Evolutionary conservation across 2,797 vertebrate genomes (phyloP), one percentile per base, ranked within the genome.

Genomic region (Phoxinus dragarum): DNA sequence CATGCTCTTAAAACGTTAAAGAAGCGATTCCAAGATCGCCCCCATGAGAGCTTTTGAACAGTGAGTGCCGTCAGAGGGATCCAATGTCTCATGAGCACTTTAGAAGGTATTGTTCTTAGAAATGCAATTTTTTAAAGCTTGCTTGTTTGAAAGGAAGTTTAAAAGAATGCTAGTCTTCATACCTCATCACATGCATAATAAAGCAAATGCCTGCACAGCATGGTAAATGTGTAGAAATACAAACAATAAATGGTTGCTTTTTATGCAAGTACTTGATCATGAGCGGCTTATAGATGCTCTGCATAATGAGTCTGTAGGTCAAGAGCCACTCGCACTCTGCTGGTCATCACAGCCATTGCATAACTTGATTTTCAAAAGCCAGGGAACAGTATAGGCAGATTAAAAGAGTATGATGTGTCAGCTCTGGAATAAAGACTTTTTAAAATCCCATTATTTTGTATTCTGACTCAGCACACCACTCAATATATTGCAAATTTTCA

Each of bases 1-100:
- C 38, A 47, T 87, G 84, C 71, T 83, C 73, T 89, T 83, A 80
- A 87, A 83, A 85, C 17, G 47, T 73, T 87, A 67, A 64, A 82
- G 80, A 47, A 84, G 76, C 34, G n/a, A 40, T 67, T 71, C 38
- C 42, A 66, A 68, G 54, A 73, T 34, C 79, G n/a, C 68, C 38
- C 66, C 14, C 12, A 73, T 7, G 42, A 71, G 59, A 61, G 59
- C 59, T 66, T 38, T 64, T 61, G 6, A 67, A 12, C n/a, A 52
- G 44, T 38, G 59, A 75, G 47, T 67, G 38, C 34, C 21, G 38
- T 61, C 42, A 84, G 71, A 68, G 81, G 7, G 21, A 84, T 76
- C 77, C 21, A 59, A n/a, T 67, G 78, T 66, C 75, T 80, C 56
- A 69, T 80, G 73, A 76, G 77, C 27, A 84, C 61, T 80, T 87